Evolutionary conservation across 2,797 vertebrate genomes (phyloP), one percentile per base, ranked within the genome.

Genomic region (Masticophis lateralis): DNA sequence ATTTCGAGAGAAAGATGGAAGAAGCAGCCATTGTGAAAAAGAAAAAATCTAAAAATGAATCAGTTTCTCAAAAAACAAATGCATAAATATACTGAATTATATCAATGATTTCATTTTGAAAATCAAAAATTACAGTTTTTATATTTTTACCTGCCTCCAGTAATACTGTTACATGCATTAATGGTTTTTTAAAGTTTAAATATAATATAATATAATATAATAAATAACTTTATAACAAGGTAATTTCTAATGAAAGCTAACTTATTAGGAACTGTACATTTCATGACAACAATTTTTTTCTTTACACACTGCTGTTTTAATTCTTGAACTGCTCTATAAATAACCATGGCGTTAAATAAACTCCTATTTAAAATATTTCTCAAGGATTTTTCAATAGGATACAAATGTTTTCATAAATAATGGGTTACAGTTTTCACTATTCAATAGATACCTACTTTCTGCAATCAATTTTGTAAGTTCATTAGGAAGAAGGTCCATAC

Each of bases 1-100:
- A 97, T 18, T 60, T 93, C 90, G 97, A 98, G 92, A 96, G 96
- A n/a, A 89, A 89, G 95, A 94, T 96, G 18, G 96, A 96, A 93
- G 96, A 97, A 66, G 94, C 97, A 37, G 89, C 83, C 86, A 94
- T 28, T 13, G 95, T 92, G 86, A 94, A 96, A 89, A 97, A 95
- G 88, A 95, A 95, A n/a, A 96, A 93, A 25, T 91, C 60, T 91
- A 94, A 91, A 5, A 59, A 13, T 13, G 22, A 32, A 32, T n/a
- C 18, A 2, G 37, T 94, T 90, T 91, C 43, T 86, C 69, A 86
- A 87, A 86, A 83, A 69, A 53, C 74, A 11, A 90, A 88, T 37
- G 14, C 12, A 20, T 94, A 47, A 2, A 13, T 69, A 1, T 90
- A 59, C 0, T 88, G 91, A 90, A 91, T 28, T 87, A 32, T 53